Conservation (phyloP, 2,888 invertebrate genomes). For the Syritta pipiens region DNA sequence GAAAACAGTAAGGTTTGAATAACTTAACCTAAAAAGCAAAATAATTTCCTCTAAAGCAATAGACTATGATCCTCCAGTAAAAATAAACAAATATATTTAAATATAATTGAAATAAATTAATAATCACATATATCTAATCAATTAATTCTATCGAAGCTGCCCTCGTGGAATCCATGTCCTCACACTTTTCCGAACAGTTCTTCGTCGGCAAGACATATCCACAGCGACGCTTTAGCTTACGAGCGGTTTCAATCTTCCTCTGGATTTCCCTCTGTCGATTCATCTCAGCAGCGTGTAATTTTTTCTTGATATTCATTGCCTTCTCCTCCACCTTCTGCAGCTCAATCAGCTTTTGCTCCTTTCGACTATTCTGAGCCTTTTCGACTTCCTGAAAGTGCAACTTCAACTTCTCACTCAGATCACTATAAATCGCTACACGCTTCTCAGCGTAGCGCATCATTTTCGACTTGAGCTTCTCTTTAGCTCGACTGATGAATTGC, state of each 20-base stretch:
- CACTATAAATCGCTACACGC: not conserved
- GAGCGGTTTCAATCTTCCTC: not conserved
- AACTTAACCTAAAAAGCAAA: too few species aligned
- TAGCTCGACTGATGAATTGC: not conserved
- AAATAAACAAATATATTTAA: too few species aligned
- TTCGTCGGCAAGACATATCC: too few species aligned
- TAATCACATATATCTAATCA: too few species aligned
- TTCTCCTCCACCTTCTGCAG: not conserved
- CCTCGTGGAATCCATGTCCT: too few species aligned
- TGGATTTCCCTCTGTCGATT: not conserved
- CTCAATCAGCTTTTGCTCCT: not conserved
- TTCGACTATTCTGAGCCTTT: not conserved
- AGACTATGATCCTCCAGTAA: too few species aligned
- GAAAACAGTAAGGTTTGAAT: too few species aligned
- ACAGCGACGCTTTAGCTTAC: not conserved
- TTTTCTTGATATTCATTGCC: not conserved
- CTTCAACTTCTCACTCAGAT: not conserved
- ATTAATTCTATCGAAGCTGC: too few species aligned
- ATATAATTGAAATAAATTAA: too few species aligned
- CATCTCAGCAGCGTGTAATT: not conserved
- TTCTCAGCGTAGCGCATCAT: not conserved
- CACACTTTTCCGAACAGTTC: too few species aligned
- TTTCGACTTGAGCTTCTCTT: not conserved
- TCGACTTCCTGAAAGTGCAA: not conserved
- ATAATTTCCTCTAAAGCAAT: too few species aligned